Evolutionary conservation across 2,797 vertebrate genomes (phyloP), one percentile per base, ranked within the genome.

Genomic region (Enteromius afrohamiltoni): DNA sequence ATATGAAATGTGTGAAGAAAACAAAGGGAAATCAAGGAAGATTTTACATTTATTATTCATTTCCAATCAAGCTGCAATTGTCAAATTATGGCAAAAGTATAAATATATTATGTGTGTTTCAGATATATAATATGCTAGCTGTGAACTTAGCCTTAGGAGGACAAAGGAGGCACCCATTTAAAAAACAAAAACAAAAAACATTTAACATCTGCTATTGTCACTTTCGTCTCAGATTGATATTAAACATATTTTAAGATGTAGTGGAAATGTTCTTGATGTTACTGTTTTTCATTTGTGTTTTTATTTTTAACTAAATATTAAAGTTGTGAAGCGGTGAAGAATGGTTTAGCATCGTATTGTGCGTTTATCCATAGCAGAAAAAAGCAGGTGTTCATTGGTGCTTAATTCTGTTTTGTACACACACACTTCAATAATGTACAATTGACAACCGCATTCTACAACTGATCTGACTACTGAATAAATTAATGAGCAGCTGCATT

Each of bases 1-100:
- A 64, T 29, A 60, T 77, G 75, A 40, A 76, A 58, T 76, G 31
- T 76, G 53, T 37, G 29, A 76, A 60, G 74, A 76, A 76, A 76
- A 76, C 74, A 40, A 76, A 60, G 13, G 21, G 29, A 40, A 76
- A 76, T 76, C 74, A 76, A 37, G 49, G 31, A 58, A 58, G 21
- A 53, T 23, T 58, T 76, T 13, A 55, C 13, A 10, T 10, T 10
- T 34, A 58, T 49, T 6, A 6, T 71, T 71, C 0, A 71, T 37
- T 40, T 76, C 51, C 21, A 76, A 76, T 58, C 53, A 42, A 40
- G 51, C 51, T 58, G 29, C 21, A 76, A 23, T 37, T 40, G 51
- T 58, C 51, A 58, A 58, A 17, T 77, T 77, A 47, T 31, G 6
- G 51, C 51, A 58, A 55, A 55, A 23, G 19, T n/a, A 55, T 31